phyloP scores from a whole-genome alignment of 2,797 vertebrate species.

The Pangasius larnaudii region DNA sequence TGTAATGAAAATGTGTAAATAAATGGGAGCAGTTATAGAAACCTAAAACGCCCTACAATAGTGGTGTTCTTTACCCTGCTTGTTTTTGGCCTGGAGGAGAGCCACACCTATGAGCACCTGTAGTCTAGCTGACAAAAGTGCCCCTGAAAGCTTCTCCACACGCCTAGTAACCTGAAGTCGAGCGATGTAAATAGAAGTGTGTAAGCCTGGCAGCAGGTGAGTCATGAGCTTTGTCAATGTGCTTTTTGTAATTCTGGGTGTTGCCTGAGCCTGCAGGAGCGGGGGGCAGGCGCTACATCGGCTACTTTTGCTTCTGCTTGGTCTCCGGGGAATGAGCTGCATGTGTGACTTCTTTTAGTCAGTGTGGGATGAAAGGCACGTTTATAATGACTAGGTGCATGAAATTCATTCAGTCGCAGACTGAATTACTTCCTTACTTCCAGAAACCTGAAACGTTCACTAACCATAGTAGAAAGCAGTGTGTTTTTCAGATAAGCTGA shows the following conservation, averaged over 20 bases:
- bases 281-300: not conserved
- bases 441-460: not conserved
- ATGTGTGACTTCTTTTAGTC: conserved; percentile 18
- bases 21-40: not conserved
- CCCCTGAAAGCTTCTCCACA: conserved; percentile 43
- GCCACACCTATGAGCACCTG: conserved; percentile 55
- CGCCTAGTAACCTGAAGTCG: conserved; percentile 52
- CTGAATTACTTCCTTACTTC: not conserved
- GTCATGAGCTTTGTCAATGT: conserved; percentile 52
- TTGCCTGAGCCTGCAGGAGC: conserved; percentile 31
- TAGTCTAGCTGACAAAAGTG: conserved; percentile 24
- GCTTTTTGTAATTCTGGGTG: conserved; percentile 43
- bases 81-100: conserved; percentile 27
- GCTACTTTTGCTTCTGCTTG: conserved; percentile 2
- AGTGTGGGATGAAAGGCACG: conserved; percentile 2
- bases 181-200: conserved; percentile 43
- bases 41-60: not conserved
- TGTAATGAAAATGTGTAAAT: not conserved
- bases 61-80: conserved; percentile 19
- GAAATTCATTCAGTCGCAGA: not conserved
- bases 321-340: not conserved
- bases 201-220: conserved; percentile 49
- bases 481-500: not conserved
- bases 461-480: not conserved
- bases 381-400: conserved; percentile 3